Conservation (phyloP, 1,140 invertebrate species). For the Cherax quadricarinatus region DNA sequence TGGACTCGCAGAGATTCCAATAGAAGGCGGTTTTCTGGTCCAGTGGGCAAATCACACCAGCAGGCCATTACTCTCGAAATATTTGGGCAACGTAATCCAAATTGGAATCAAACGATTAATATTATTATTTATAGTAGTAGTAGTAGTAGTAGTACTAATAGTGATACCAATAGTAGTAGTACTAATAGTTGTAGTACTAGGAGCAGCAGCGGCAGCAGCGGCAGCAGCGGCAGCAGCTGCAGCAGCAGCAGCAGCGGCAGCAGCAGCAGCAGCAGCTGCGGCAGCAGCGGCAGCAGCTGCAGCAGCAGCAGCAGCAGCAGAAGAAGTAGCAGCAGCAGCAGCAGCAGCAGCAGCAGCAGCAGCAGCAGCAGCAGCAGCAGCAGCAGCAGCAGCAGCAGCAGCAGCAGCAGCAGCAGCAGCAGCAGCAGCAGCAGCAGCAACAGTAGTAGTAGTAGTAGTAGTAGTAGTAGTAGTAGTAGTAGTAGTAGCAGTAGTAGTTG, state of each 20-base stretch:
- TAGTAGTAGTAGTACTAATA: too few species aligned
- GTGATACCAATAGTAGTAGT: too few species aligned
- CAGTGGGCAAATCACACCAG: too few species aligned
- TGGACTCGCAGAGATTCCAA: too few species aligned
- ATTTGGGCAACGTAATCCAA: too few species aligned
- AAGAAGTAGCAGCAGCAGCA: too few species aligned
- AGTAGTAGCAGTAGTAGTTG: not conserved
- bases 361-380: constrained; percentile 2
- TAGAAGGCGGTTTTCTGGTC: too few species aligned
- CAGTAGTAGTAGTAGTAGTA: not conserved
- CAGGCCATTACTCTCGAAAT: too few species aligned
- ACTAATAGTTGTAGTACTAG: not conserved
- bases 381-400: constrained; percentile 1
- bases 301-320: not conserved
- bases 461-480: not conserved
- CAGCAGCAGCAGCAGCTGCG: not conserved
- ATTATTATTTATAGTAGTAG: too few species aligned
- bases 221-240: not conserved
- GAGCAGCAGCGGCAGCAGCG: not conserved
- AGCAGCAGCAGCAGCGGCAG: not conserved
- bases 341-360: not conserved
- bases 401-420: not conserved
- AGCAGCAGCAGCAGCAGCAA: not conserved
- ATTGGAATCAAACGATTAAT: too few species aligned
- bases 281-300: not conserved